Base-by-base conservation (phyloP, 2,113 vertebrate species). In the Dermatemys mawii region DNA sequence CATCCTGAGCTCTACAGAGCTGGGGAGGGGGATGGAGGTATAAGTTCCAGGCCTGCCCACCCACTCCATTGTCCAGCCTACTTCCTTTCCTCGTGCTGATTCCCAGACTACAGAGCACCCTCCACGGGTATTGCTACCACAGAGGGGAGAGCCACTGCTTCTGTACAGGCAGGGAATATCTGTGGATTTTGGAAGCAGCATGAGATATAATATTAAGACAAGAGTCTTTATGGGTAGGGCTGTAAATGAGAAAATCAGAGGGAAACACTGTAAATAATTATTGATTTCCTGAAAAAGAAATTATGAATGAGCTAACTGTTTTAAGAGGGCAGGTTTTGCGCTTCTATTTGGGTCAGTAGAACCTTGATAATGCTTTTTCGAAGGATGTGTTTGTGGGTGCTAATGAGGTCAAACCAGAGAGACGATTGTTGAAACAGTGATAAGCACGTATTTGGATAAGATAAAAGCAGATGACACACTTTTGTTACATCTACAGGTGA, bases 261-360 rank as follows among this genome's bases (percentile, higher is more conserved):
- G 16, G 80, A 13, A 89, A 26, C 75, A 60, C 88, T 78, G 19
- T 87, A 93, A 94, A 90, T 94, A 55, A 84, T 94, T 78, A 70
- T 90, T 94, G 73, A 91, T 44, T 75, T 70, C 88, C 79, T 76
- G 87, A 81, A 80, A 84, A 76, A 93, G 84, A 5, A 90, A 86
- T 82, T 84, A 4, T 89, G 91, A 96, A 95, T 91, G 63, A 94
- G 50, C 49, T 84, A 29, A 24, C 9, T 44, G 70, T 44, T 75
- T 41, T 6, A 55, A 26, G 44, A 90, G 90, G 5, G 55, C 11
- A 19, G 19, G 24, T 55, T 95, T 93, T 88, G 19, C 5, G 3
- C 49, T 2, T 81, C 70, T 91, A 3, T 81, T 35, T 89, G 46
- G 93, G 19, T 35, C 26, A 80, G 44, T 76, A 85, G 67, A 16